These are phyloP conservation scores for Nomada ferruginata DNA, from an alignment of 2,888 invertebrate species.

Conservation along the genomic window DNA sequence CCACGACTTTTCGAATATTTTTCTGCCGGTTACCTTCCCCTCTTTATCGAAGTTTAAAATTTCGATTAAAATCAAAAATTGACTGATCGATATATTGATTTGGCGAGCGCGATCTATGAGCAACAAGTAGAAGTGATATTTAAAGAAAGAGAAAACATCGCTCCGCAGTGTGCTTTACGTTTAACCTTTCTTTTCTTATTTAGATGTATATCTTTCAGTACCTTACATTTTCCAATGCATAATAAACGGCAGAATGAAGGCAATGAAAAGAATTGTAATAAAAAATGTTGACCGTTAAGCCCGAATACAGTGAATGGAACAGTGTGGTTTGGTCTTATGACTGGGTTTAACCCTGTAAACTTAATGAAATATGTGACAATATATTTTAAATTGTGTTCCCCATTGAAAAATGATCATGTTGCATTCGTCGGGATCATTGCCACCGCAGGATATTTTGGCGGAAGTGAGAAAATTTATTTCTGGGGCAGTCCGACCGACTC, in stretches of 20 bases:
- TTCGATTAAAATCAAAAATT: neutral
- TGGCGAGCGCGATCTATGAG: neutral
- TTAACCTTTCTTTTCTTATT: neutral
- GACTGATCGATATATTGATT: neutral
- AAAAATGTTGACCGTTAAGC: neutral
- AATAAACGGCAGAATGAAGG: neutral
- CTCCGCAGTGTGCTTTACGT: neutral
- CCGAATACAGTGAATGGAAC: neutral
- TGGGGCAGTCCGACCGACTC: constrained; percentile 86
- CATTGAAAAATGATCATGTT: constrained; percentile 44
- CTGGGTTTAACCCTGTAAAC: constrained; percentile 4
- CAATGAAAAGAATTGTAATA: neutral
- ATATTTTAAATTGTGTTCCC: neutral
- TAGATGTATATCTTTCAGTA: neutral
- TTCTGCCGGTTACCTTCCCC: neutral
- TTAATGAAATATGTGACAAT: neutral
- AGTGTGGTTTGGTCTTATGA: neutral
- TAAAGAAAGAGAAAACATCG: neutral
- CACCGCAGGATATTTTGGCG: constrained; percentile 83
- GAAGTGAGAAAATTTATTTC: constrained; percentile 89
- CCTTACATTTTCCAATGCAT: neutral
- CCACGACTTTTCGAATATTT: neutral
- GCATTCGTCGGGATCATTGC: constrained; percentile 57
- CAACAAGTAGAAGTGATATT: neutral
- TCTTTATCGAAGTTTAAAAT: neutral